Evolutionary conservation across 2,888 invertebrate species (phyloP).

Genomic region (Corbicula japonica): DNA sequence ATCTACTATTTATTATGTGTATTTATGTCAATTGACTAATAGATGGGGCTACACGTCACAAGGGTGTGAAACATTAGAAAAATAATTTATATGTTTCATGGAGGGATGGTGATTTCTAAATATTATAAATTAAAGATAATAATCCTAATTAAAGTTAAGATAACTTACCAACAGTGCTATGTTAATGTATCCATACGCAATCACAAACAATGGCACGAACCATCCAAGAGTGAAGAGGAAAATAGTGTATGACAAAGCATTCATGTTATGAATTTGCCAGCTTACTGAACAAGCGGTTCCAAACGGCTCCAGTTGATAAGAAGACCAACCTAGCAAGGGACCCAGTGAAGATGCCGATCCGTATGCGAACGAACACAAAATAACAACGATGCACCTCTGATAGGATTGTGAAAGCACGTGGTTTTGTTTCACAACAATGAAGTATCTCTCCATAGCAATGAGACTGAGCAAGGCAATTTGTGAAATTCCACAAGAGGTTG

Average conservation of each 20-base stretch:
- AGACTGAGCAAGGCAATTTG: slow-evolving; percentile 13
- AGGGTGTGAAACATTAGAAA: too few species aligned
- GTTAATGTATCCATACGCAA: slow-evolving; percentile 1
- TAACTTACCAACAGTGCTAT: slow-evolving; percentile 23
- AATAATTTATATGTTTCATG: too few species aligned
- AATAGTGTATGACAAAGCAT: slow-evolving; percentile 7
- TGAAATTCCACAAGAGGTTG: slow-evolving; percentile 13
- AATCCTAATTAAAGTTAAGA: too few species aligned
- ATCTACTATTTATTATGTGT: too few species aligned
- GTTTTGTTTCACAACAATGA: slow-evolving; percentile 4
- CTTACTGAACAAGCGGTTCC: slow-evolving; percentile 13
- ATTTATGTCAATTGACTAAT: too few species aligned
- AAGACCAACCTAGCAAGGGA: slow-evolving; percentile 29
- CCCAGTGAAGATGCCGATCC: slow-evolving; percentile 11
- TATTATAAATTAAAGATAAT: too few species aligned
- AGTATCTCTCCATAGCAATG: slow-evolving; percentile 14
- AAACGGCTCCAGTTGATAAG: slow-evolving; percentile 3
- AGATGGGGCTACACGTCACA: too few species aligned
- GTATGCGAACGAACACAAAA: slow-evolving; percentile 5
- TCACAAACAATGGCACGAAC: slow-evolving; percentile 19
- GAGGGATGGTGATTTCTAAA: too few species aligned
- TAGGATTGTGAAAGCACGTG: background rate
- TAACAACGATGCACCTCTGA: background rate
- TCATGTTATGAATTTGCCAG: background rate
- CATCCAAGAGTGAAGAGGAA: slow-evolving; percentile 19